Evolutionary conservation across 2,113 vertebrate genomes (phyloP), one percentile per base, ranked within the genome.

Genomic region (Cisticola juncidis): DNA sequence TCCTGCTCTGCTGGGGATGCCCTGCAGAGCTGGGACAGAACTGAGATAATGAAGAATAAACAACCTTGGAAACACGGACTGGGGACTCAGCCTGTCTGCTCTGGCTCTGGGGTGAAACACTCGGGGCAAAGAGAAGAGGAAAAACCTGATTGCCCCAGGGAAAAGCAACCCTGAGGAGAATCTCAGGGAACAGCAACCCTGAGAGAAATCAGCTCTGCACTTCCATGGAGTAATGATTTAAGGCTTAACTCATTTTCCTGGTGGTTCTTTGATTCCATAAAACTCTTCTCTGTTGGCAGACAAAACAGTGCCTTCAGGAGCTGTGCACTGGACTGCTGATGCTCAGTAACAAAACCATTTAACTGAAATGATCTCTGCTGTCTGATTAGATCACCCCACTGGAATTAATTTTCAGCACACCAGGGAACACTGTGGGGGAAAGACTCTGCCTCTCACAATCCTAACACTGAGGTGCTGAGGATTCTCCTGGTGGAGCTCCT

Each of bases 211-310:
- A 96, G 94, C 65, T 88, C 90, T 97, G 94, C 42, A 78, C 95
- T 96, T 95, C 96, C 95, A 97, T 82, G 94, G 94, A 97, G 85
- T 90, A 79, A 98, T 92, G 96, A 81, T 70, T 94, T 84, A 91
- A 96, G 48, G 94, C 79, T 97, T 96, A 97, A 95, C 86, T 97
- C 60, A 21, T 81, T 95, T 86, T 94, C 95, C 97, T 95, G 95
- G 94, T 24, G 95, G 96, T 89, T 98, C 94, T 91, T 97, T 94
- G 95, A 95, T 96, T 94, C 97, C 88, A 80, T 94, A 92, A 94
- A 92, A 82, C 91, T 96, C 86, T 51, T 97, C 85, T 97, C 92
- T 9, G 57, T 42, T 97, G 89, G 66, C 68, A 88, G 82, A 94
- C 92, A 94, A 72, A 47, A 68, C 47, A 44, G 93, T 88, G 92